Evolutionary conservation across 2,888 invertebrate species (phyloP).

Genomic region (Euzophera pinguis): DNA sequence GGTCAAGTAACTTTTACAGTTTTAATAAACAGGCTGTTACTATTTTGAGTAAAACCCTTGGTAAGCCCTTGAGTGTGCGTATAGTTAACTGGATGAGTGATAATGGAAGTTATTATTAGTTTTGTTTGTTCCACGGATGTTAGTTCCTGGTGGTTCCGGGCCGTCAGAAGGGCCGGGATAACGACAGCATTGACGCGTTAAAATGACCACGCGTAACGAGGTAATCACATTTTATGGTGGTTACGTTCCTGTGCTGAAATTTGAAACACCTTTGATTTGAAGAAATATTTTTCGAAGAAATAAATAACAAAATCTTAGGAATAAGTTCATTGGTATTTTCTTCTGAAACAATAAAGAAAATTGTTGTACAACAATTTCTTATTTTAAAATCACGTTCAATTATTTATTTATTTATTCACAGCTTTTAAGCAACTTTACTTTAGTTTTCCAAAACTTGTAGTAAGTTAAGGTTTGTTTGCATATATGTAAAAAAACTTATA

Average conservation of each 20-base stretch:
- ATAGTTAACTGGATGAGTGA: slow-evolving; percentile 13
- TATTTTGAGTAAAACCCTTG: background rate
- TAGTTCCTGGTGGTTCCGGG: background rate
- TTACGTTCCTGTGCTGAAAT: background rate
- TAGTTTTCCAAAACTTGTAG: too few relatives aligned
- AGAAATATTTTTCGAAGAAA: too few relatives aligned
- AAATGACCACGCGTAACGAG: slow-evolving; percentile 13
- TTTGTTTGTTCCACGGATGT: slow-evolving; percentile 15
- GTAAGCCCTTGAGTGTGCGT: slow-evolving; percentile 9
- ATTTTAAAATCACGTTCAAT: too few relatives aligned
- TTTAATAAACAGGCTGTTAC: slow-evolving; percentile 7
- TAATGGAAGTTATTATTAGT: slow-evolving; percentile 21
- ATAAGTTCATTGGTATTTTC: too few relatives aligned
- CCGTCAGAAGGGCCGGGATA: slow-evolving; percentile 13
- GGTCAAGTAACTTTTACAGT: background rate
- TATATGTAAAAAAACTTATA: too few relatives aligned
- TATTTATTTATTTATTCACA: too few relatives aligned
- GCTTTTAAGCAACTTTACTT: too few relatives aligned
- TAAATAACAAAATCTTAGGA: too few relatives aligned
- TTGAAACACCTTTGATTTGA: slow-evolving; percentile 6
- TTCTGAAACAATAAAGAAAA: too few relatives aligned
- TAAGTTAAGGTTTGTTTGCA: too few relatives aligned
- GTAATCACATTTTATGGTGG: slow-evolving; percentile 13
- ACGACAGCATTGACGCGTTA: slow-evolving; percentile 10
- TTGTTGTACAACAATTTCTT: too few relatives aligned